These are phyloP conservation scores for Lepidocyrtinus sp. DNA, from an alignment of 2,888 invertebrate species.

Conservation along the genomic window DNA sequence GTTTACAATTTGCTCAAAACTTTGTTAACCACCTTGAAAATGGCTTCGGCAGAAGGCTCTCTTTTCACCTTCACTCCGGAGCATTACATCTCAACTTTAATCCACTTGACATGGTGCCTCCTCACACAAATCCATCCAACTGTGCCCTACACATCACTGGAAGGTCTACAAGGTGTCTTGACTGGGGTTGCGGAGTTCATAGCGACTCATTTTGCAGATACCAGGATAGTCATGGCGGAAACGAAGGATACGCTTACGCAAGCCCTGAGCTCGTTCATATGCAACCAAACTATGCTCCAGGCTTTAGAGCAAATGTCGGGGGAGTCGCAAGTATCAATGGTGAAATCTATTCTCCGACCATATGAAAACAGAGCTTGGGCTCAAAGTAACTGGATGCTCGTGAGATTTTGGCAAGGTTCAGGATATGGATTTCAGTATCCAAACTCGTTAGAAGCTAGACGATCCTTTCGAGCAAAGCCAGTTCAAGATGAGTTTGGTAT, in stretches of 20 bases:
- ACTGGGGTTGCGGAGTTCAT: conserved; percentile 79
- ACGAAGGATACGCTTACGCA: conserved; percentile 84
- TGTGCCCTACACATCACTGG: conserved; percentile 75
- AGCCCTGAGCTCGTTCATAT: conserved; percentile 84
- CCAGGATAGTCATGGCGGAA: conserved; percentile 82
- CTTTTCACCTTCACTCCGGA: conserved; percentile 83
- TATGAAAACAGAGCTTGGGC: conserved; percentile 89
- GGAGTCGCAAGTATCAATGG: conserved; percentile 79
- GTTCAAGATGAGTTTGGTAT: conserved; percentile 74
- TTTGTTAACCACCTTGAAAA: conserved; percentile 77
- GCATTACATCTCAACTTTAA: conserved; percentile 80
- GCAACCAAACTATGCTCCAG: conserved; percentile 80
- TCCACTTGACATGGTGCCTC: conserved; percentile 79
- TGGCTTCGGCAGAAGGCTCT: conserved; percentile 74
- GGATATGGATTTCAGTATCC: conserved; percentile 84
- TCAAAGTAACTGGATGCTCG: conserved; percentile 88
- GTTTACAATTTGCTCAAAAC: conserved; percentile 78
- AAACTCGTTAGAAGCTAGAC: conserved; percentile 75
- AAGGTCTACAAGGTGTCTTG: conserved; percentile 63
- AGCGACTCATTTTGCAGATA: conserved; percentile 83
- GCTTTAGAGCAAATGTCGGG: conserved; percentile 82
- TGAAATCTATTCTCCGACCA: conserved; percentile 81
- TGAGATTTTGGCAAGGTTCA: conserved; percentile 87
- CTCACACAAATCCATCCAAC: conserved; percentile 80
- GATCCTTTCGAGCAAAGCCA: conserved; percentile 73